These are phyloP conservation scores for Egretta garzetta DNA, from an alignment of 2,113 vertebrate genomes.

Conservation along the genomic window DNA sequence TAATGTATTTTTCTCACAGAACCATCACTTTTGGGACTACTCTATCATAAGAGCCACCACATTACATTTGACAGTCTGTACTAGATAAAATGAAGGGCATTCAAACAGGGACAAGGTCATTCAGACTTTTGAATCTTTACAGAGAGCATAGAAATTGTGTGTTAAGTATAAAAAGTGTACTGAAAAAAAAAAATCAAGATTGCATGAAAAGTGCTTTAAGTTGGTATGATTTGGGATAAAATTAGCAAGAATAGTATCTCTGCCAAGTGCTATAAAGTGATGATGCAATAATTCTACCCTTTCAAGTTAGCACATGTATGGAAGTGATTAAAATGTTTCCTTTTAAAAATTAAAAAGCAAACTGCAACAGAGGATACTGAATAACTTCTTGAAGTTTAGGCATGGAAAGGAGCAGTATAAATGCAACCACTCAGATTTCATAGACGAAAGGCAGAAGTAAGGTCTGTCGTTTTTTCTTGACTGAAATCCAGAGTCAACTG, in stretches of 20 bases:
- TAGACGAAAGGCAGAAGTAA: neutral
- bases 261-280: conserved; percentile 59
- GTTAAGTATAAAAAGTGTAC: neutral
- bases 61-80: conserved; percentile 45
- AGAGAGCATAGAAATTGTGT: conserved; percentile 7
- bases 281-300: conserved; percentile 66
- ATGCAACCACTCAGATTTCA: neutral
- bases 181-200: conserved; percentile 10
- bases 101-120: conserved; percentile 59
- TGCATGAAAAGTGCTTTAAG: conserved; percentile 38
- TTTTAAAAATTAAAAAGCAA: neutral
- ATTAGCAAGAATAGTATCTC: conserved; percentile 45
- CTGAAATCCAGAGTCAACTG: neutral
- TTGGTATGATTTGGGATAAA: conserved; percentile 44
- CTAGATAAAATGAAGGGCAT: conserved; percentile 54
- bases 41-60: conserved; percentile 28
- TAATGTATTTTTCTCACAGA: conserved; percentile 41
- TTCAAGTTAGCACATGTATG: conserved; percentile 55
- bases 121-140: conserved; percentile 22
- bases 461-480: neutral
- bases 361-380: neutral
- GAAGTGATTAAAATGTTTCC: conserved; percentile 48
- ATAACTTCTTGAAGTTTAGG: neutral
- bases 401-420: conserved; percentile 6
- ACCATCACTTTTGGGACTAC: conserved; percentile 45